These are phyloP conservation scores for Takifugu bimaculatus DNA, from an alignment of 2,113 vertebrate genomes.

Conservation along the genomic window DNA sequence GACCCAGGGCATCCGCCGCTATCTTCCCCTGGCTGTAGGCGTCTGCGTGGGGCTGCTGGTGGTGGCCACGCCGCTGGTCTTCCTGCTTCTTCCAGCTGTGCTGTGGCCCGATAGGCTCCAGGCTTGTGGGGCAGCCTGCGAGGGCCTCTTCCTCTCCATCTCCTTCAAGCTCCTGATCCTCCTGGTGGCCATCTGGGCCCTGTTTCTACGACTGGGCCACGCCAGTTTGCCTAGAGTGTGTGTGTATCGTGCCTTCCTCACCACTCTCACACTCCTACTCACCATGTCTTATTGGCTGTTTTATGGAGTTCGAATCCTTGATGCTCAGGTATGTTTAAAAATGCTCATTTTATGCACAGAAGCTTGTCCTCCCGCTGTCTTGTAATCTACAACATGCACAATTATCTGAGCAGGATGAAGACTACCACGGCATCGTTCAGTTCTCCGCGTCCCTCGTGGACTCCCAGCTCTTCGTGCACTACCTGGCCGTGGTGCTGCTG, in stretches of 20 bases:
- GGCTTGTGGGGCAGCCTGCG: slow-evolving; percentile 87
- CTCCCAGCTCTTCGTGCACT: slow-evolving; percentile 92
- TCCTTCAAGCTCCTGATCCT: slow-evolving; percentile 95
- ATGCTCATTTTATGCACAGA: too few species aligned
- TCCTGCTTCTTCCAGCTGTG: slow-evolving; percentile 86
- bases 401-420: slow-evolving; percentile 75
- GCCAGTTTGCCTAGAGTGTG: slow-evolving; percentile 85
- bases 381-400: neutral
- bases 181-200: slow-evolving; percentile 88
- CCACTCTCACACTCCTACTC: slow-evolving; percentile 88
- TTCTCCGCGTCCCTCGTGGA: slow-evolving; percentile 93
- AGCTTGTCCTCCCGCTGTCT: neutral
- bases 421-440: slow-evolving; percentile 93
- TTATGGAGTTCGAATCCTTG: slow-evolving; percentile 91
- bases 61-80: slow-evolving; percentile 87
- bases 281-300: slow-evolving; percentile 97
- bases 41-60: slow-evolving; percentile 82
- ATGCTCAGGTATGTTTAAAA: slow-evolving; percentile 73
- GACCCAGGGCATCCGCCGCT: slow-evolving; percentile 80
- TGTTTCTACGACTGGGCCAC: slow-evolving; percentile 84
- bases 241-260: slow-evolving; percentile 85
- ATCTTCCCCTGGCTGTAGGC: slow-evolving; percentile 81
- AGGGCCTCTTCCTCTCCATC: slow-evolving; percentile 93
- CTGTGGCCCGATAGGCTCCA: slow-evolving; percentile 88
- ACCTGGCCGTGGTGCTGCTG: slow-evolving; percentile 90